A percentile compares a stretch with the other conserved stretches of the same genome.
phyloP scores from a whole-genome alignment of 2,113 vertebrate species.

The Manacus vitellinus region DNA sequence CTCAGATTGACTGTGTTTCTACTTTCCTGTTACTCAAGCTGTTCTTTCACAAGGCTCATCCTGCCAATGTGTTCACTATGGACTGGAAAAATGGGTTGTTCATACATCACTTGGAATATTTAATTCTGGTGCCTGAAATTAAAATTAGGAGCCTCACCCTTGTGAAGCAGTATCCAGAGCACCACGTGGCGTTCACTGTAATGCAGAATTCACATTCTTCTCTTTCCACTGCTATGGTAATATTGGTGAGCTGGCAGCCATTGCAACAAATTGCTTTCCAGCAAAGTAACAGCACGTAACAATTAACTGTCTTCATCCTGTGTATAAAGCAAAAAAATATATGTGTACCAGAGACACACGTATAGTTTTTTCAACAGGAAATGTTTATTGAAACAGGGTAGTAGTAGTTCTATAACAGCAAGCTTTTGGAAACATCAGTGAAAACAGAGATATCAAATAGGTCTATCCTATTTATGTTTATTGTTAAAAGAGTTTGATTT shows the following conservation, averaged over 20 bases:
- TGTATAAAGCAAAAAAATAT: background rate
- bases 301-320: slow-evolving; percentile 78
- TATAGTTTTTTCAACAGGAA: background rate
- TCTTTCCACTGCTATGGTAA: slow-evolving; percentile 83
- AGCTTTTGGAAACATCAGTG: background rate
- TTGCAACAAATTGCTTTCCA: slow-evolving; percentile 74
- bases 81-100: background rate
- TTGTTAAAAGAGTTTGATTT: background rate
- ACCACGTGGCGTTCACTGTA: slow-evolving; percentile 83
- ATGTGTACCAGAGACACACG: background rate
- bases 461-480: background rate
- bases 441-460: background rate
- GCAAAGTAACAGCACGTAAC: slow-evolving; percentile 77
- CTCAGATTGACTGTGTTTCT: background rate
- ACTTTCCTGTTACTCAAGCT: background rate
- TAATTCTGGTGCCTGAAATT: background rate
- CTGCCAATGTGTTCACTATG: accelerated
- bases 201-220: slow-evolving; percentile 82
- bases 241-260: slow-evolving; percentile 79
- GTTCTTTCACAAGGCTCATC: background rate
- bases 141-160: slow-evolving; percentile 73
- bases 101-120: background rate
- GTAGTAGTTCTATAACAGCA: background rate
- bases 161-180: slow-evolving; percentile 84
- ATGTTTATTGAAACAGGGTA: background rate